Evolutionary conservation across 2,113 vertebrate species (phyloP).

Genomic region (Oxyura jamaicensis): DNA sequence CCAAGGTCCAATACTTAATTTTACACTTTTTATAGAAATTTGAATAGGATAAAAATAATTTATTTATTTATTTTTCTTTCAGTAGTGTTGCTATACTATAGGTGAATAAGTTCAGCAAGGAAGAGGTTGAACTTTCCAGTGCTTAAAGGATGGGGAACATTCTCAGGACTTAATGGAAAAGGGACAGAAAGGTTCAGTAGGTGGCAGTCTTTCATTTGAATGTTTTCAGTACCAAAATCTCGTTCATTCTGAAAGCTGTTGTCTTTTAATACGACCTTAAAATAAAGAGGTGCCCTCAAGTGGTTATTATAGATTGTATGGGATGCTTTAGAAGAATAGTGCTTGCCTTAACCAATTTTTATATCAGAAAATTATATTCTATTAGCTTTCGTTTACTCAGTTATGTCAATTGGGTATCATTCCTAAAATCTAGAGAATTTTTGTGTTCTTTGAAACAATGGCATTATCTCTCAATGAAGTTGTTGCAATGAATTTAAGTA

Average conservation of each 20-base stretch:
- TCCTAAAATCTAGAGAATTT: not conserved
- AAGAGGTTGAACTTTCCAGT: not conserved
- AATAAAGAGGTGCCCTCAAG: not conserved
- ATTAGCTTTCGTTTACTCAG: not conserved
- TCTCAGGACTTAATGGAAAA: not conserved
- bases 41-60: not conserved
- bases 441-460: not conserved
- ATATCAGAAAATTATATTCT: not conserved
- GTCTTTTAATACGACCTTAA: not conserved
- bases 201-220: slow-evolving; percentile 59
- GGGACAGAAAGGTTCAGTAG: slow-evolving; percentile 41
- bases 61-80: not conserved
- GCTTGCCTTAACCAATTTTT: not conserved
- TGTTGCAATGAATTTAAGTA: not conserved
- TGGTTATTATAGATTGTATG: not conserved
- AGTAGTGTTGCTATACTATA: not conserved
- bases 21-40: not conserved
- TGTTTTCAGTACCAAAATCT: not conserved
- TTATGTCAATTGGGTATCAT: not conserved
- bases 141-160: not conserved
- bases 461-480: not conserved
- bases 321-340: not conserved
- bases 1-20: not conserved
- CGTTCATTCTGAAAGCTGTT: not conserved
- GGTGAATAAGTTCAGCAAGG: not conserved